Evolutionary conservation across 2,113 vertebrate species (phyloP).

Genomic region (Neomonachus schauinslandi): DNA sequence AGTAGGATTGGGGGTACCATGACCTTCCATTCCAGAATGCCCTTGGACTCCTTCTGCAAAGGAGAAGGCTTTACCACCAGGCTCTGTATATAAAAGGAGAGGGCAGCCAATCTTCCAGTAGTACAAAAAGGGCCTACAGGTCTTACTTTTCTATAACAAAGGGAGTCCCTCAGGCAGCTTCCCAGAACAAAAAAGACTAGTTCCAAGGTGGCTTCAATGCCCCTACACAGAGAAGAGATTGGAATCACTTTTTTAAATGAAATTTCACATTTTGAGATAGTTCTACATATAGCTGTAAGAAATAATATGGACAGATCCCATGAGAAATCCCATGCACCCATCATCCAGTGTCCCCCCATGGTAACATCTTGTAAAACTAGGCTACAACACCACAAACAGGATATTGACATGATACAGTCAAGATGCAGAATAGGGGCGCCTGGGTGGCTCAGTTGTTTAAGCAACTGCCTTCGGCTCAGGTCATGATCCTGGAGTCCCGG

Average conservation of each 20-base stretch:
- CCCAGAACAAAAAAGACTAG: neutral
- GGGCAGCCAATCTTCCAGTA: neutral
- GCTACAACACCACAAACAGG: neutral
- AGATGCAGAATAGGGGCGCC: neutral
- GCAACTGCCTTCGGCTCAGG: too few relatives aligned
- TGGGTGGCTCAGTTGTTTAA: too few relatives aligned
- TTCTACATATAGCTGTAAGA: neutral
- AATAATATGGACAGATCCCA: neutral
- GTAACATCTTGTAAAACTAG: neutral
- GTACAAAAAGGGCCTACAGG: neutral
- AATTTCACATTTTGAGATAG: neutral
- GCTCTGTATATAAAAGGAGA: neutral
- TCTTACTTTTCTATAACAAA: neutral
- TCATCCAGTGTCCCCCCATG: neutral
- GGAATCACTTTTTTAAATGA: neutral
- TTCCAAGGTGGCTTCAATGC: neutral
- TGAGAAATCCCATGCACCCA: neutral
- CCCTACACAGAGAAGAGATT: neutral
- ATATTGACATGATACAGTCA: neutral
- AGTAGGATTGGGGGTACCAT: neutral
- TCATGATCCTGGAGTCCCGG: too few relatives aligned
- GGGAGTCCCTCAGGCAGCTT: neutral
- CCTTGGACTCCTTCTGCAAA: neutral
- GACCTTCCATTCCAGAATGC: neutral
- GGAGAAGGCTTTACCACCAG: neutral